Conservation (phyloP, 2,888 invertebrate genomes). For the Mamestra brassicae region DNA sequence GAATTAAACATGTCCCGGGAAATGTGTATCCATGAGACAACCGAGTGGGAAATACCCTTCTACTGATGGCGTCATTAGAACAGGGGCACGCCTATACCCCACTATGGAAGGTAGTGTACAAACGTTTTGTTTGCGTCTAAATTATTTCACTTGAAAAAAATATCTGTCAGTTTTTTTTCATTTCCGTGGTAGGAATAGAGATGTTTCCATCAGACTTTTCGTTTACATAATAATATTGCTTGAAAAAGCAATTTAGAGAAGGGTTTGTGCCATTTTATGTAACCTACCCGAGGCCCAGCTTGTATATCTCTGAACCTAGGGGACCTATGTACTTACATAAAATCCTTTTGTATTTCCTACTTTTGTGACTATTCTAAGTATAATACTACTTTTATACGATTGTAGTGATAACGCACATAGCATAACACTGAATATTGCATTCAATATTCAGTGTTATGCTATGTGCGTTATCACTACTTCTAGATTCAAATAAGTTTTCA, state of each 20-base stretch:
- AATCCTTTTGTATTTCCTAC: conserved; percentile 31
- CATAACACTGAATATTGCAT: neutral
- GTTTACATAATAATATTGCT: conserved; percentile 53
- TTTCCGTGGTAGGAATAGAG: conserved; percentile 29
- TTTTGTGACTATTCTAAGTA: too few species aligned
- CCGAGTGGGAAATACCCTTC: neutral
- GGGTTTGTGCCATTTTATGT: conserved; percentile 31
- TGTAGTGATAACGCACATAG: neutral
- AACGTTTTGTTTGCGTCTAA: neutral
- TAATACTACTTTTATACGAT: too few species aligned
- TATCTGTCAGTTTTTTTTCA: neutral
- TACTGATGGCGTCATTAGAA: neutral
- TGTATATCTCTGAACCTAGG: conserved; percentile 22
- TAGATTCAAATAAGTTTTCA: neutral
- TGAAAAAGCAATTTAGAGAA: conserved; percentile 47
- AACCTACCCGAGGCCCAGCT: conserved; percentile 8
- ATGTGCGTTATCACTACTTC: too few species aligned
- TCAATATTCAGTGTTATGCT: too few species aligned
- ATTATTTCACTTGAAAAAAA: conserved; percentile 1
- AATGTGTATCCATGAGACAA: neutral
- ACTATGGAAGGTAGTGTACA: neutral
- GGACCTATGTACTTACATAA: neutral
- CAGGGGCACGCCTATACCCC: neutral
- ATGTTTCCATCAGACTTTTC: conserved; percentile 34
- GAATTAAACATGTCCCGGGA: neutral